Conservation (phyloP, 1,140 invertebrate genomes). For the Nilaparvata lugens region DNA sequence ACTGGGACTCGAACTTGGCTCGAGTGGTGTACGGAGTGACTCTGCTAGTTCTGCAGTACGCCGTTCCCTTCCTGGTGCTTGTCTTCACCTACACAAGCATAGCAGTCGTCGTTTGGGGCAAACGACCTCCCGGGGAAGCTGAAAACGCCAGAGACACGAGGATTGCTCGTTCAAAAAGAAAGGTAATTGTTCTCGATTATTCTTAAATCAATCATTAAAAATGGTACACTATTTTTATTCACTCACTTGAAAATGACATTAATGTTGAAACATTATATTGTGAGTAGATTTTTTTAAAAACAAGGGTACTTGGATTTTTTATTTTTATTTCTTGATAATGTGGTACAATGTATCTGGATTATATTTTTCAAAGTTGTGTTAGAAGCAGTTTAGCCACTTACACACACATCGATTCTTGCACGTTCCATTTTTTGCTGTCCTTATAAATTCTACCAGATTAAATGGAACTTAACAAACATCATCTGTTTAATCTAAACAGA, state of each 20-base stretch:
- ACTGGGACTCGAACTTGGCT: conserved; percentile 46
- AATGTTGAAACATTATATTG: too few relatives aligned
- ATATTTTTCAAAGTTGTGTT: too few relatives aligned
- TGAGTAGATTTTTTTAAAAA: not conserved
- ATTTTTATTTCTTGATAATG: too few relatives aligned
- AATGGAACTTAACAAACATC: too few relatives aligned
- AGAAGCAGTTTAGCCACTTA: too few relatives aligned
- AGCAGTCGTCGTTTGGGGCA: conserved; percentile 79
- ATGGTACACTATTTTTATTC: too few relatives aligned
- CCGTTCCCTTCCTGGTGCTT: conserved; percentile 72
- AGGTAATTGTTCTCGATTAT: conserved; percentile 51
- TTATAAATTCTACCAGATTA: too few relatives aligned
- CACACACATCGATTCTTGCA: too few relatives aligned
- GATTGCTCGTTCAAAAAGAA: conserved; percentile 77
- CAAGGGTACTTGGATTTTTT: not conserved
- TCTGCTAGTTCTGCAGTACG: conserved; percentile 75
- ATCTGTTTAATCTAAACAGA: too few relatives aligned
- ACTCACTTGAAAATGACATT: too few relatives aligned
- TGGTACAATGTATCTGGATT: too few relatives aligned
- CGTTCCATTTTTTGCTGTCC: too few relatives aligned
- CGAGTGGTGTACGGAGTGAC: conserved; percentile 62
- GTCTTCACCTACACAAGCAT: conserved; percentile 82
- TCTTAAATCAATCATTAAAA: not conserved
- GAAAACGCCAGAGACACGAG: conserved; percentile 68
- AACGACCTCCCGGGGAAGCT: conserved; percentile 74